Base-by-base conservation (phyloP, 2,113 vertebrate genomes). In the Amia ocellicauda region DNA sequence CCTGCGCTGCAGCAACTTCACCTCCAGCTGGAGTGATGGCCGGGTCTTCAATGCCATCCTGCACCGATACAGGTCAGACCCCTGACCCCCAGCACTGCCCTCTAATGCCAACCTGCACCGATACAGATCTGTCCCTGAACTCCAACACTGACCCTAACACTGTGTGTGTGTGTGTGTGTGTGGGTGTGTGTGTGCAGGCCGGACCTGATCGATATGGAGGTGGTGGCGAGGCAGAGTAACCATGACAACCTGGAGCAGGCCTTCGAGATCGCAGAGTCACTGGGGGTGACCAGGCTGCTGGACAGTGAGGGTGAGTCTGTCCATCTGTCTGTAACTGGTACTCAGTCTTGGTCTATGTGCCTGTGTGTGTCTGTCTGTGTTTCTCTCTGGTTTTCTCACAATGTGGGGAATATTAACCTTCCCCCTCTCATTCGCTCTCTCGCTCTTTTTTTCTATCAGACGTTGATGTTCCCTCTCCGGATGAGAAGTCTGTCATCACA, bases 21-120 rank as follows among this genome's bases (percentile, higher is more conserved):
- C 92, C 2, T 97, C 96, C 0, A 93, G 89, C 76, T 99, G 97
- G 97, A 97, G 91, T 54, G 84, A 99, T 41, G 96, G 96, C 57
- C 96, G 92, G 82, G 92, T 97, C 92, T 99, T 99, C 89, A 98
- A 99, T n/a, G 97, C 96, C 2, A 88, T 99, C 73, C 93, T 99
- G 84, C 96, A 99, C 84, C 88, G 92, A 89, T 98, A 95, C 86
- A 94, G 97, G 97, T 97, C 63, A 7, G 31, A 36, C 31, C 45
- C 23, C 27, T 45, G 14, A 7, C 52, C 11, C 51, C 17, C 26
- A 7, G 3, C 42, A 49, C 26, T 36, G 3, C 3, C 1, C 54
- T 31, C 54, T 1, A 2, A 24, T 27, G 26, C 42, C 24, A 11
- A 29, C 17, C 24, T 41, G 29, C 50, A 36, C 58, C 14, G 4